phyloP scores from a whole-genome alignment of 2,797 vertebrate species.

The Rhyacichthys aspro region DNA sequence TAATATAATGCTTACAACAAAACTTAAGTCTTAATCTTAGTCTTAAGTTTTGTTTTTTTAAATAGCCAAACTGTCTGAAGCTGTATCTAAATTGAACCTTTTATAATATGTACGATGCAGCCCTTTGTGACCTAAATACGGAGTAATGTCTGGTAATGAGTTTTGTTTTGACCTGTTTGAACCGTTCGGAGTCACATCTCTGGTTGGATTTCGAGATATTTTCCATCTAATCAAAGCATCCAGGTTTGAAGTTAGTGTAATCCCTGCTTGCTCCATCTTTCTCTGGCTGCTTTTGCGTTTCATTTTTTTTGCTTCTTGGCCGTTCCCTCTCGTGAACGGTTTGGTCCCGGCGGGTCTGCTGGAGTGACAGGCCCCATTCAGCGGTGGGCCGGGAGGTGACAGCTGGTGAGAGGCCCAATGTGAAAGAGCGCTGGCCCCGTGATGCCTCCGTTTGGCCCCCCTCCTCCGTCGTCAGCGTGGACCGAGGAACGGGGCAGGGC shows the following conservation, averaged over 20 bases:
- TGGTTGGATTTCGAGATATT: no score
- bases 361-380: constrained; percentile 96
- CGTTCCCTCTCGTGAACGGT: constrained; percentile 56
- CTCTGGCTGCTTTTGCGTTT: constrained; percentile 92
- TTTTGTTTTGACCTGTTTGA: no score
- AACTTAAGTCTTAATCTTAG: no score
- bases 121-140: no score
- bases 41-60: no score
- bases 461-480: constrained; percentile 19
- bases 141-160: no score
- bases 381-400: constrained; percentile 90
- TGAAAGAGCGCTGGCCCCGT: constrained; percentile 84
- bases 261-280: constrained; percentile 84
- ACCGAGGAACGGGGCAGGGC: constrained; percentile 20
- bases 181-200: no score
- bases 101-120: no score
- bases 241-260: constrained; percentile 89
- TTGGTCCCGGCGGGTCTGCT: constrained; percentile 58
- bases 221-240: constrained; percentile 8
- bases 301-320: constrained; percentile 59
- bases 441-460: constrained; percentile 34
- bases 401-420: constrained; percentile 92
- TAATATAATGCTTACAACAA: no score
- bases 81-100: no score
- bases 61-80: no score